phyloP scores from a whole-genome alignment of 2,113 vertebrate genomes.

The Hiodon tergisus region DNA sequence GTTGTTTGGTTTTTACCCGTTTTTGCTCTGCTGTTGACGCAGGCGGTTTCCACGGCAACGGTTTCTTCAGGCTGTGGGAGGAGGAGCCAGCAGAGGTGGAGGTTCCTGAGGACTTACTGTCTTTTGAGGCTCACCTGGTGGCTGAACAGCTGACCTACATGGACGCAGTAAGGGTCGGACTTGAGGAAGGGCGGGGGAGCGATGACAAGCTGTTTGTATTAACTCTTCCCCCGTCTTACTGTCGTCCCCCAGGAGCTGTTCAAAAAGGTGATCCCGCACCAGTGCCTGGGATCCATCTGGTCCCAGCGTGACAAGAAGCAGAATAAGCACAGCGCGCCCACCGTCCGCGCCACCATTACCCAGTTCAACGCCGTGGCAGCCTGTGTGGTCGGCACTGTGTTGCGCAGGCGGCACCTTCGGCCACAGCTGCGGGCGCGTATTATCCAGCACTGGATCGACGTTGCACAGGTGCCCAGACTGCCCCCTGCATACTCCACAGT shows the following conservation, averaged over 20 bases:
- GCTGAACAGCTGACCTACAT: constrained; percentile 93
- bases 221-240: neutral
- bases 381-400: constrained; percentile 82
- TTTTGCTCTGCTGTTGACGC: constrained; percentile 12
- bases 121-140: constrained; percentile 75
- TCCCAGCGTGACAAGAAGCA: constrained; percentile 85
- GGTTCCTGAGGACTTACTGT: constrained; percentile 73
- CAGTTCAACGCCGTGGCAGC: constrained; percentile 88
- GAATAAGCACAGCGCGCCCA: constrained; percentile 78
- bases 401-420: constrained; percentile 70
- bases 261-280: constrained; percentile 86
- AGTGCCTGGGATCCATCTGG: constrained; percentile 91
- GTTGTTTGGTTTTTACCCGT: neutral
- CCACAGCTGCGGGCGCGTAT: constrained; percentile 79
- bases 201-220: neutral
- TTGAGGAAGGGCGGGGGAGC: neutral
- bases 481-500: neutral
- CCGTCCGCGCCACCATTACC: constrained; percentile 83
- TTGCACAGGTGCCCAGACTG: constrained; percentile 72
- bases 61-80: constrained; percentile 61
- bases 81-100: constrained; percentile 70
- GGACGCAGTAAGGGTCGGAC: constrained; percentile 74
- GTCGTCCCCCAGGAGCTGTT: constrained; percentile 72
- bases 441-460: constrained; percentile 90
- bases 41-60: constrained; percentile 67